phyloP scores from a whole-genome alignment of 1,140 invertebrate genomes.

The Coelopa frigida region DNA sequence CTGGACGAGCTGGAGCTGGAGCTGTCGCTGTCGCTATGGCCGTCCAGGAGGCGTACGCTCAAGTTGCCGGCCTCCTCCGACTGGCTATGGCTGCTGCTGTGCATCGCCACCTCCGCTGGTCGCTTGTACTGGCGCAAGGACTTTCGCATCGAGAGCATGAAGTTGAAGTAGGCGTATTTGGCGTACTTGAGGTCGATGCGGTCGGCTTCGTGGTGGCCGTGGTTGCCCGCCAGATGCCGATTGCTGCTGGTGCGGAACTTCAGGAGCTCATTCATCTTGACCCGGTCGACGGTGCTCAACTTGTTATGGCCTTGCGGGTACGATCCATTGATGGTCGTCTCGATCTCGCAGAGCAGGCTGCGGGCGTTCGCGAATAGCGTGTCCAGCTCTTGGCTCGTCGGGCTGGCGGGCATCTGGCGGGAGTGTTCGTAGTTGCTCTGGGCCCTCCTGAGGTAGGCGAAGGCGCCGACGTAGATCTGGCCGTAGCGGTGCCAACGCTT shows the following conservation, averaged over 20 bases:
- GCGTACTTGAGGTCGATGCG: constrained; percentile 25
- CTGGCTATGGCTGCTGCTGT: neutral
- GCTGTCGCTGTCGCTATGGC: neutral
- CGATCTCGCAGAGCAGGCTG: constrained; percentile 30
- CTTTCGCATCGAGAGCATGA: constrained; percentile 22
- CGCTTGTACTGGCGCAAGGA: constrained; percentile 16
- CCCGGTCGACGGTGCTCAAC: constrained; percentile 19
- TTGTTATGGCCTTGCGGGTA: constrained; percentile 18
- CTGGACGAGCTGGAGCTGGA: neutral
- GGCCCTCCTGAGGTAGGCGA: constrained; percentile 27
- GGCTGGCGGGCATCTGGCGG: constrained; percentile 19
- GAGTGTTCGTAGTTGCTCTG: constrained; percentile 31
- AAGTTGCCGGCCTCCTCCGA: neutral
- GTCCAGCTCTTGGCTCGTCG: constrained; percentile 26
- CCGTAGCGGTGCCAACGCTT: constrained; percentile 36
- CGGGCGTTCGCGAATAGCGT: constrained; percentile 25
- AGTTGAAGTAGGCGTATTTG: constrained; percentile 29
- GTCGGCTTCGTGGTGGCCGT: constrained; percentile 17
- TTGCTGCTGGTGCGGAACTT: constrained; percentile 27
- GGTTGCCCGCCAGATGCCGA: neutral
- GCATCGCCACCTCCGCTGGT: constrained; percentile 9
- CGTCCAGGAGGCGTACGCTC: too few relatives aligned
- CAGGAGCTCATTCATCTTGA: constrained; percentile 23
- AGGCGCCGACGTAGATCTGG: constrained; percentile 33
- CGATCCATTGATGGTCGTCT: constrained; percentile 29